Base-by-base conservation (phyloP, 1,140 invertebrate genomes). In the Ips typographus region DNA sequence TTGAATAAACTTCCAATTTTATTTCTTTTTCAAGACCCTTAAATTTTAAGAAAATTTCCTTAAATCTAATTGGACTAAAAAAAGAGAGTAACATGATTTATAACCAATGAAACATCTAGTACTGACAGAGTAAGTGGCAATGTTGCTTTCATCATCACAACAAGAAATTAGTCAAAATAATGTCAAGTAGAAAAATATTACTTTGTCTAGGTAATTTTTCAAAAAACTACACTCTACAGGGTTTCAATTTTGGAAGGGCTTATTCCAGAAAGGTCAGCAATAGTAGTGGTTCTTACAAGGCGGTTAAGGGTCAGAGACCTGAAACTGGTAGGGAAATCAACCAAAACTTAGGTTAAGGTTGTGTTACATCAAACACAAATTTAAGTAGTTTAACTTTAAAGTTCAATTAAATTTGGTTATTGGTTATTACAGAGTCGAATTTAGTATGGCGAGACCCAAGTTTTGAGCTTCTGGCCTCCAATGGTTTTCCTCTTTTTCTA, bases 401-500 rank as follows among this genome's bases (percentile, higher is more conserved):
- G 6, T 51, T 40, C 2, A 6, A 51, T 36, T 37, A 3, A 36
- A 8, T 36, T 63, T 51, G 3, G 7, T 59, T 57, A 70, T 57
- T n/a, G 39, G 39, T 68, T 44, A 7, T 73, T 70, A 57, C 56
- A 78, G 77, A 75, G 58, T 59, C 71, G 7, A 74, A 74, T 64
- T 73, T 79, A 61, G 77, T 74, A 52, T 78, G 77, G 75, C 72
- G 76, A 41, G 77, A 80, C 71, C 82, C 84, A 2, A 87, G 86
- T 72, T 87, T 85, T 83, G 86, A 88, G 71, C 73, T 89, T 8
- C 76, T 92, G 61, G 86, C 86, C 44, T 86, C 88, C 0, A 77
- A 60, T 68, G 89, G 90, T 43, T 87, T 86, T 71, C 82, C 89
- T 42, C 88, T 92, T 77, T 88, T 88, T 68, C 77, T 93, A 41